Evolutionary conservation across 2,113 vertebrate species (phyloP).

Genomic region (Thalassoma bifasciatum): DNA sequence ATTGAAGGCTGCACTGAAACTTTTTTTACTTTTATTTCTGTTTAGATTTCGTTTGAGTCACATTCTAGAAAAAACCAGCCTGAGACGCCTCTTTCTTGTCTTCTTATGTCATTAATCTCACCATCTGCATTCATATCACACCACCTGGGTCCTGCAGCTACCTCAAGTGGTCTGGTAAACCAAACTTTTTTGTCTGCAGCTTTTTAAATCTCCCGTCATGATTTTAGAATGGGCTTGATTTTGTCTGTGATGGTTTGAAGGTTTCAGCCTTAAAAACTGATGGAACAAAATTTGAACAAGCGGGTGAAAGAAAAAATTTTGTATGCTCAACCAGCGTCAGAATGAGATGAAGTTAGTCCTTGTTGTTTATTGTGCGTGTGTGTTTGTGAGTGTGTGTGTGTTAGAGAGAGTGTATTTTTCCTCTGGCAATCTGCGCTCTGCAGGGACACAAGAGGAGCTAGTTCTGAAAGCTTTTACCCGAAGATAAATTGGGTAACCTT

Average conservation of each 20-base stretch:
- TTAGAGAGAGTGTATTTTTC: not conserved
- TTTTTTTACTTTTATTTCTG: no score
- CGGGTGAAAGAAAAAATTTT: not conserved
- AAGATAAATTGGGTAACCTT: constrained; percentile 88
- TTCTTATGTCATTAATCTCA: not conserved
- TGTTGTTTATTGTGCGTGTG: constrained; percentile 37
- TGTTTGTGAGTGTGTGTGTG: constrained; percentile 39
- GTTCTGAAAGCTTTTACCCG: constrained; percentile 78
- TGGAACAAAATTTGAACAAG: not conserved
- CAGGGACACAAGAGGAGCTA: constrained; percentile 54
- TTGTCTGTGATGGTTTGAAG: not conserved
- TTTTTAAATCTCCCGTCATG: not conserved
- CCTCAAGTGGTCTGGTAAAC: not conserved
- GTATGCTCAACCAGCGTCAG: constrained; percentile 17
- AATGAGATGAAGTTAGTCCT: constrained; percentile 36
- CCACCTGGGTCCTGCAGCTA: not conserved
- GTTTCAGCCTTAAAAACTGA: not conserved
- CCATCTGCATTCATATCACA: not conserved
- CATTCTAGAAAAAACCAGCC: no score
- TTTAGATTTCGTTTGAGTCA: no score
- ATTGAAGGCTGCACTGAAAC: no score
- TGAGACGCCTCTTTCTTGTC: not conserved
- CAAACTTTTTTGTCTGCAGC: not conserved
- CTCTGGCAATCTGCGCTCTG: constrained; percentile 57
- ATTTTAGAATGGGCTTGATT: not conserved